Evolutionary conservation across 2,113 vertebrate genomes (phyloP).

Genomic region (Clarias gariepinus): DNA sequence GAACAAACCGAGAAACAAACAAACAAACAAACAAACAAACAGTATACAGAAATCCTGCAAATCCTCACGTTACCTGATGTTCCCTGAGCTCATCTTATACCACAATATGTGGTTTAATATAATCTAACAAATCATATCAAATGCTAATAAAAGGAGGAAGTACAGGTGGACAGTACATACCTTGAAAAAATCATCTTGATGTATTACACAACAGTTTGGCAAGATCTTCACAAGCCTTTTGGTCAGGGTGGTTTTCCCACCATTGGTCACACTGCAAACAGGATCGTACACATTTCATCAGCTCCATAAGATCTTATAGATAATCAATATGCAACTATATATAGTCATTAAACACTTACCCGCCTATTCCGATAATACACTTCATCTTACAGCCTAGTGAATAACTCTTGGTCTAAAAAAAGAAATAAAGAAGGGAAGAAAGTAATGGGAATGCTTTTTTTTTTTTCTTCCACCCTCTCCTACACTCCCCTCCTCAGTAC

Average conservation of each 20-base stretch:
- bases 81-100: not conserved
- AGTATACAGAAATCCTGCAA: slow-evolving; percentile 38
- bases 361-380: slow-evolving; percentile 76
- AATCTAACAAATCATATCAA: not conserved
- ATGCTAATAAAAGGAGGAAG: not conserved
- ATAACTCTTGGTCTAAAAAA: slow-evolving; percentile 60
- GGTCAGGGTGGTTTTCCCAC: slow-evolving; percentile 81
- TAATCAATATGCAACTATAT: not conserved
- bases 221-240: slow-evolving; percentile 71
- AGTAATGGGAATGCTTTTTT: slow-evolving; percentile 56
- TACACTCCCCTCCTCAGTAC: slow-evolving; percentile 58
- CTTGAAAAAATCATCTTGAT: slow-evolving; percentile 83
- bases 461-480: slow-evolving; percentile 33
- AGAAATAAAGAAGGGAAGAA: not conserved
- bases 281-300: not conserved
- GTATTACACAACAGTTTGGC: slow-evolving; percentile 79
- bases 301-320: not conserved
- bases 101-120: not conserved
- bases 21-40: not conserved
- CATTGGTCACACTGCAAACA: slow-evolving; percentile 77
- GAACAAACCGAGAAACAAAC: slow-evolving; percentile 41
- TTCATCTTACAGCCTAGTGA: slow-evolving; percentile 67
- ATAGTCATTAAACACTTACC: slow-evolving; percentile 61
- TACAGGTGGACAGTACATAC: slow-evolving; percentile 58
- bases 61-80: slow-evolving; percentile 18